These are phyloP conservation scores for Podarcis siculus DNA, from an alignment of 2,797 vertebrate genomes.

Conservation along the genomic window DNA sequence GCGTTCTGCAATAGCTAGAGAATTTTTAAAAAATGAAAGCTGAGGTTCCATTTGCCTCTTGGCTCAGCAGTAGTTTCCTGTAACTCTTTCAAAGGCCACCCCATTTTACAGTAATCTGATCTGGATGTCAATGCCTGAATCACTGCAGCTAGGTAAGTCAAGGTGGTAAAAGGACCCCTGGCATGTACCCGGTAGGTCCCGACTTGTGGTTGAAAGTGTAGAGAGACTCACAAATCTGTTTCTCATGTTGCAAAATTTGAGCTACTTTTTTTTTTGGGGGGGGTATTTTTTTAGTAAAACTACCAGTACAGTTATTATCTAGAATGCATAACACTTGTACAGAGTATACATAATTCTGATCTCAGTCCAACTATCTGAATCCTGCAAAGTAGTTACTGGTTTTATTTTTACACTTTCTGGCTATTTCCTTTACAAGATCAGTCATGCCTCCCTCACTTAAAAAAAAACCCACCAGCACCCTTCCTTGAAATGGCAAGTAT, in stretches of 20 bases:
- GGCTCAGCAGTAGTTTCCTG: background rate
- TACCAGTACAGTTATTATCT: background rate
- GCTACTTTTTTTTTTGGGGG: no score
- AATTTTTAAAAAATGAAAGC: no score
- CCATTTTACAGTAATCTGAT: background rate
- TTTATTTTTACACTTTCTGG: background rate
- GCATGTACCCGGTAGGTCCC: background rate
- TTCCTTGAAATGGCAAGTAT: slow-evolving; percentile 23
- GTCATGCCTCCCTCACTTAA: background rate
- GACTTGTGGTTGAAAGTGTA: background rate
- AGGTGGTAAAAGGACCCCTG: background rate
- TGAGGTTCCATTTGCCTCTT: no score
- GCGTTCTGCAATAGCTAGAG: no score
- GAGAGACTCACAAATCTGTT: background rate
- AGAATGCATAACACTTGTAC: background rate
- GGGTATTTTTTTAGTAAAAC: background rate
- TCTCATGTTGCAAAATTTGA: background rate
- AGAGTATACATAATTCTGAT: background rate
- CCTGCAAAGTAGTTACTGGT: no score
- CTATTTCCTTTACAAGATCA: background rate
- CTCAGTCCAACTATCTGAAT: background rate
- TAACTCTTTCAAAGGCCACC: background rate
- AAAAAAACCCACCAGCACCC: background rate
- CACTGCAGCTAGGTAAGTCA: background rate
- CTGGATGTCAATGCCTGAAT: background rate